Percentiles rank a stretch among this genome's conserved stretches.
These are phyloP conservation scores for Oryzias woworae DNA, from an alignment of 2,113 vertebrate genomes.

Conservation along the genomic window DNA sequence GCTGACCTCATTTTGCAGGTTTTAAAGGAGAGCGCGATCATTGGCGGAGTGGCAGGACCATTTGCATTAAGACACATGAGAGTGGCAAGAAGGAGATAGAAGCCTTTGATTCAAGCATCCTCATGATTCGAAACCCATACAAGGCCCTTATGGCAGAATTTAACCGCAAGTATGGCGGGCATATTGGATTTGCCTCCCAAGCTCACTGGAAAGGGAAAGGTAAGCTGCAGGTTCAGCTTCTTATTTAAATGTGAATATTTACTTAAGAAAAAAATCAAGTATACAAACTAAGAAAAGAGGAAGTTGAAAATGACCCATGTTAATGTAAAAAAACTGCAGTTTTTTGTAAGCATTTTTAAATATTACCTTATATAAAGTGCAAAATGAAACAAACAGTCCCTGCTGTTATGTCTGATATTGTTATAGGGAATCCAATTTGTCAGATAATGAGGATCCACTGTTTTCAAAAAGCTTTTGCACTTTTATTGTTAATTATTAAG, in stretches of 20 bases:
- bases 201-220: conserved; percentile 97
- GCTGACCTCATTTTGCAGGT: conserved; percentile 70
- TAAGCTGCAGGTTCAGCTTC: conserved; percentile 54
- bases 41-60: conserved; percentile 91
- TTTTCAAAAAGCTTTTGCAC: too few relatives aligned
- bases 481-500: too few relatives aligned
- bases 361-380: too few relatives aligned
- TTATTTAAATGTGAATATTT: neutral
- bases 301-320: too few relatives aligned
- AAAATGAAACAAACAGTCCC: too few relatives aligned
- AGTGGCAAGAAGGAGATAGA: conserved; percentile 95
- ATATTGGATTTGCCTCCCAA: conserved; percentile 93
- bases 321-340: too few relatives aligned
- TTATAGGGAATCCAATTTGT: too few relatives aligned
- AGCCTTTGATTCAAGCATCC: conserved; percentile 87
- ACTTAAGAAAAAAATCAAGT: too few relatives aligned
- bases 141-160: conserved; percentile 98
- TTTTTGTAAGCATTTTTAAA: too few relatives aligned
- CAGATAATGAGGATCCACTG: too few relatives aligned
- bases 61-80: conserved; percentile 97
- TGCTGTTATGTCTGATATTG: too few relatives aligned
- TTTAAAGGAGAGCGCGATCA: conserved; percentile 97
- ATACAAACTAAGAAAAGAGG: too few relatives aligned
- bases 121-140: conserved; percentile 96
- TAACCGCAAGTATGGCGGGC: conserved; percentile 95